Base-by-base conservation (phyloP, 2,113 vertebrate species). In the Catagonus wagneri region DNA sequence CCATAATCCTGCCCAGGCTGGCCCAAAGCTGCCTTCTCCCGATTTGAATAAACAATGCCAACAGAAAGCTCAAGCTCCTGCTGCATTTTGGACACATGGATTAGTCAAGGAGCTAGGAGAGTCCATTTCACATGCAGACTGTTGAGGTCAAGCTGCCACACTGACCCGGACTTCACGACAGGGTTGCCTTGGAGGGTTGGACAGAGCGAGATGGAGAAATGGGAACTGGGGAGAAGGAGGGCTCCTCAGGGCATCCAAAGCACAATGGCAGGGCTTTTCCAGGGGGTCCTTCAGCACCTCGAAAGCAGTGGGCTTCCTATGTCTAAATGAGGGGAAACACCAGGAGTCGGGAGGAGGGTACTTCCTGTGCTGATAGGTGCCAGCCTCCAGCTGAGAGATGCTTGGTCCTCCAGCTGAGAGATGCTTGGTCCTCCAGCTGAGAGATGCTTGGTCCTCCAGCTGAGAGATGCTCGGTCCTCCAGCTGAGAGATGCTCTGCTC, bases 31-130 rank as follows among this genome's bases (percentile, higher is more conserved):
- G 3, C 72, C 66, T 90, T 74, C 87, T 94, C 44, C 34, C 13
- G 6, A 54, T 52, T 63, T 15, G 19, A 84, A 80, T 83, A 36
- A 7, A 29, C 29, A 96, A 90, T 74, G 78, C 92, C 60, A 83
- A 92, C 91, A 75, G 91, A 90, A 96, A 89, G 83, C 76, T 23
- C 54, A 39, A 50, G 66, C 76, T n/a, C 44, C 17, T n/a, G 32
- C 56, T 80, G 69, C 29, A 23, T 80, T 83, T 87, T 63, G 92
- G 93, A 92, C 90, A 83, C 87, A 29, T 27, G 93, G 78, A 54
- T 11, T 4, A 27, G 97, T 54, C 76, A n/a, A 61, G 89, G 86
- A 66, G 58, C 76, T 16, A 71, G 75, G 84, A 65, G 96, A 54
- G 27, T 11, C 22, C 39, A 56, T 90, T 80, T 95, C 69, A 1